phyloP scores from a whole-genome alignment of 2,113 vertebrate species.

The Marmota flaviventris region DNA sequence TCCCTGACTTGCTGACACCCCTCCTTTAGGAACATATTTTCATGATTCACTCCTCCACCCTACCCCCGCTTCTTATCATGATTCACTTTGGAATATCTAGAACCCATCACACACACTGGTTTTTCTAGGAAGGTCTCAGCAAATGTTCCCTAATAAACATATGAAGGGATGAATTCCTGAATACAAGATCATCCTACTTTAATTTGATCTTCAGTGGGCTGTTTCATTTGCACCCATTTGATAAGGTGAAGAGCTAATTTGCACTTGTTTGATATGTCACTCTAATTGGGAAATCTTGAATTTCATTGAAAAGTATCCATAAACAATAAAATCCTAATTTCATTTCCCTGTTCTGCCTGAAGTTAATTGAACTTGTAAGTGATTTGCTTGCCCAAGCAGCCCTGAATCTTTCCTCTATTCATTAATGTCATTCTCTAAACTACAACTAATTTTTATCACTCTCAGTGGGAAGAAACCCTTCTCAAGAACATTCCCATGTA shows the following conservation, averaged over 20 bases:
- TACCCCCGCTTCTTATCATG: neutral
- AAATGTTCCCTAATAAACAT: neutral
- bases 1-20: too few relatives aligned
- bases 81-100: neutral
- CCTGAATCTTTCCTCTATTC: conserved; percentile 46
- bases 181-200: neutral
- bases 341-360: conserved; percentile 3
- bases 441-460: conserved; percentile 66
- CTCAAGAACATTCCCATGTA: conserved; percentile 55
- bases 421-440: conserved; percentile 70
- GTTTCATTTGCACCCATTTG: neutral
- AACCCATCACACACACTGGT: neutral
- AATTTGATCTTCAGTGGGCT: neutral
- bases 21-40: neutral
- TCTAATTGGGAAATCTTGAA: conserved; percentile 17
- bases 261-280: conserved; percentile 15
- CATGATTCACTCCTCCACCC: neutral
- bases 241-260: neutral
- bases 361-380: conserved; percentile 56
- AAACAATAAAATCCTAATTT: conserved; percentile 49
- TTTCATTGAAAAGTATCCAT: conserved; percentile 37
- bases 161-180: neutral
- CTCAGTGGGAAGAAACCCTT: conserved; percentile 68
- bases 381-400: conserved; percentile 13
- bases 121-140: neutral